Percentiles rank a stretch among this genome's conserved stretches.
These are phyloP conservation scores for Magallana nippona DNA, from an alignment of 2,888 invertebrate species.

Conservation along the genomic window DNA sequence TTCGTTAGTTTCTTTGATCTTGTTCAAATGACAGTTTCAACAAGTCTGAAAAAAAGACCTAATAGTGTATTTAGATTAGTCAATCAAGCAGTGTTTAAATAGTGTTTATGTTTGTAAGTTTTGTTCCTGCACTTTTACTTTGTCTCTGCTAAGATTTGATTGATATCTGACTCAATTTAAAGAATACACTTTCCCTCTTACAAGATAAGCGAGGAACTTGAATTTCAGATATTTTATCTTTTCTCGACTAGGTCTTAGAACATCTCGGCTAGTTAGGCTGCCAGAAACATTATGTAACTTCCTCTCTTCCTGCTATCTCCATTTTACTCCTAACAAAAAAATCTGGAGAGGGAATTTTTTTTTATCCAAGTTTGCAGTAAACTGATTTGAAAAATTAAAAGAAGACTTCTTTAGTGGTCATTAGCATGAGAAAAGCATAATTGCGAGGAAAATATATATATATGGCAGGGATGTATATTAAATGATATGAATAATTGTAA, in stretches of 20 bases:
- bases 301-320: neutral
- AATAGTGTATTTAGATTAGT: neutral
- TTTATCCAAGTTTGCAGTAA: neutral
- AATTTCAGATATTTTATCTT: slow-evolving; percentile 26
- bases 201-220: slow-evolving; percentile 5
- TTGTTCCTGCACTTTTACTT: neutral
- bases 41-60: neutral
- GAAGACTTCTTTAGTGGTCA: neutral
- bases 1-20: no score
- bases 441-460: neutral
- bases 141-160: neutral
- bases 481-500: neutral
- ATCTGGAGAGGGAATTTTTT: neutral
- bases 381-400: neutral
- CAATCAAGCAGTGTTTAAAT: neutral
- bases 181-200: slow-evolving; percentile 3
- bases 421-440: neutral
- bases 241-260: neutral
- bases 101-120: slow-evolving; percentile 10
- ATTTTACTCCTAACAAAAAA: neutral
- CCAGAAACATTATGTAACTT: slow-evolving; percentile 24
- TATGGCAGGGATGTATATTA: neutral
- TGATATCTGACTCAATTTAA: neutral
- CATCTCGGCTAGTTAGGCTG: neutral
- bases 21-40: no score